phyloP scores from a whole-genome alignment of 2,113 vertebrate genomes.

The Python bivittatus region DNA sequence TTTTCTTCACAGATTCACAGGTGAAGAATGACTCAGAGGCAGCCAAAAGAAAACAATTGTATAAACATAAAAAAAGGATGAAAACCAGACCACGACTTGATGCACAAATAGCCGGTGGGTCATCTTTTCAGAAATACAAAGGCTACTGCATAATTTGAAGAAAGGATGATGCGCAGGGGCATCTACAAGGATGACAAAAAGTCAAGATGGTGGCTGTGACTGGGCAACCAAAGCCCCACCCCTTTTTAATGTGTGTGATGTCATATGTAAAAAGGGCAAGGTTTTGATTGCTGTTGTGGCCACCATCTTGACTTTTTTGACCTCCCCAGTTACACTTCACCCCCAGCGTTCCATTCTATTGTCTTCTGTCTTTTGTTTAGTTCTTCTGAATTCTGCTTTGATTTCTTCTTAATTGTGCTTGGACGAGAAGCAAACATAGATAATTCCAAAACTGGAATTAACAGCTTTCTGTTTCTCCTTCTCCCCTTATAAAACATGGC shows the following conservation, averaged over 20 bases:
- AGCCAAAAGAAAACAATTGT: rapidly evolving
- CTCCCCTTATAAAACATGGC: not conserved
- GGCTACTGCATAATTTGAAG: not conserved
- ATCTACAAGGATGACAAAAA: not conserved
- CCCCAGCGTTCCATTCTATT: not conserved
- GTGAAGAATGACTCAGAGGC: slow-evolving; percentile 8
- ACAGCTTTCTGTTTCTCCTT: not conserved
- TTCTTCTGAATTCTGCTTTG: not conserved
- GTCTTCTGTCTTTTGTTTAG: not conserved
- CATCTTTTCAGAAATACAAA: not conserved
- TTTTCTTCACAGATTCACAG: slow-evolving; percentile 29
- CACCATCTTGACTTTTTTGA: not conserved
- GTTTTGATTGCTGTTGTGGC: not conserved
- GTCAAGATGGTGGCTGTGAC: not conserved
- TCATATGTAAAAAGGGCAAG: not conserved
- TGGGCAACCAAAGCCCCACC: not conserved
- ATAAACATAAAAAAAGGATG: slow-evolving; percentile 5
- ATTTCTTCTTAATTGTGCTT: not conserved
- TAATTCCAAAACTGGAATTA: not conserved
- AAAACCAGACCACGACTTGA: not conserved
- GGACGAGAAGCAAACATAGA: not conserved
- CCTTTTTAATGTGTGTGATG: not conserved
- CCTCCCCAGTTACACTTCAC: not conserved
- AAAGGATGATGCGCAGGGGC: not conserved
- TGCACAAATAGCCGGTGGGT: slow-evolving; percentile 28